Conservation (phyloP, 1,140 invertebrate genomes). For the Paraescarpia echinospica region DNA sequence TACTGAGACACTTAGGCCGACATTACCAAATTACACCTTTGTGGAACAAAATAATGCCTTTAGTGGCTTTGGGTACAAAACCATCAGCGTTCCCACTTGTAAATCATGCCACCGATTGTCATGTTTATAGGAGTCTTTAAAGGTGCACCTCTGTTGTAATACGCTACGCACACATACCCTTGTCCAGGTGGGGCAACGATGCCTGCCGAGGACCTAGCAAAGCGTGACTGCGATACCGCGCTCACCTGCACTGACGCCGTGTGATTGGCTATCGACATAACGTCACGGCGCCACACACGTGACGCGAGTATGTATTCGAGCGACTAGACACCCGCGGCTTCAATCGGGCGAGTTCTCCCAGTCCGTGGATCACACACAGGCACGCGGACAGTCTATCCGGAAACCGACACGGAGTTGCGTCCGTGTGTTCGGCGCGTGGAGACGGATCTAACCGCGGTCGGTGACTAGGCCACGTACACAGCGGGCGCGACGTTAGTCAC, state of each 20-base stretch:
- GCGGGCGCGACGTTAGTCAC: not conserved
- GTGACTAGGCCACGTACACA: not conserved
- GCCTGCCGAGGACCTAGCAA: not conserved
- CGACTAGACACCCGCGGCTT: not conserved
- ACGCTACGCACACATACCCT: not conserved
- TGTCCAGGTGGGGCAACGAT: not conserved
- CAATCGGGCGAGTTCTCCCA: not conserved
- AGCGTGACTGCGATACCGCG: not conserved
- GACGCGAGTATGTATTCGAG: not conserved
- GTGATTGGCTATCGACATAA: not conserved
- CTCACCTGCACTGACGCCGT: not conserved
- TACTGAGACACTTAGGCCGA: not conserved
- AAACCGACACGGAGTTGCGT: not conserved
- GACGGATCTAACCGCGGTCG: not conserved
- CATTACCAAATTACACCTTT: not conserved
- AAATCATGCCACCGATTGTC: not conserved
- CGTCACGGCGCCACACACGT: not conserved
- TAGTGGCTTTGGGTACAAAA: not conserved
- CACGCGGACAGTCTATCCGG: not conserved
- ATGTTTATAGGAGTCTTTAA: not conserved
- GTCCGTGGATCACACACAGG: not conserved
- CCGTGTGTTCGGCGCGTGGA: not conserved
- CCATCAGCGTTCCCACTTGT: not conserved
- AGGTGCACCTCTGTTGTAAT: not conserved
- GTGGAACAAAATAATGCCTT: not conserved